Base-by-base conservation (phyloP, 2,113 vertebrate genomes). In the Tautogolabrus adspersus region DNA sequence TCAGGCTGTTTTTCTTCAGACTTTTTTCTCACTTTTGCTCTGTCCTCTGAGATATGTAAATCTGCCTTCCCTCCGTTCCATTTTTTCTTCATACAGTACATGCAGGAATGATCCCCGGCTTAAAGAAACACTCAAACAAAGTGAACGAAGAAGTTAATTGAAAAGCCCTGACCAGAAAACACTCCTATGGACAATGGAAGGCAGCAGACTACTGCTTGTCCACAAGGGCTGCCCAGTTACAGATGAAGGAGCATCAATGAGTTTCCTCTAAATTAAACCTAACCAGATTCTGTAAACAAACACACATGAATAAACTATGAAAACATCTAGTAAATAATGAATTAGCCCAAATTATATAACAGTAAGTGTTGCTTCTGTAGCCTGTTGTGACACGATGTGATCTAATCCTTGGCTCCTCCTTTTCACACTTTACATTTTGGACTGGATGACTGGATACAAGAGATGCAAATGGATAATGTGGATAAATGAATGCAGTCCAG, bases 21-120 rank as follows among this genome's bases (percentile, higher is more conserved):
- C 42, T 18, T 68, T 61, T 59, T 46, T 47, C 30, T 77, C 55
- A 15, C 42, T 72, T 58, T 42, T 51, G 18, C 38, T 49, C 61
- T 60, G 42, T 71, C 66, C 60, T 79, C 58, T 51, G 54, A 58
- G 67, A 76, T 66, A 75, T 81, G 64, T 47, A 67, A 81, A 75
- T 75, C 30, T 66, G 62, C 23, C 40, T 63, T 49, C 57, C 44
- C 57, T 61, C 22, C 62, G 65, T 40, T 63, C 47, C 9, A 23
- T 37, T 62, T 51, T 26, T 60, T 55, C 42, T 72, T 64, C 66
- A 77, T 64, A 60, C 61, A 44, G 22, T 11, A 63, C 44, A 69
- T 69, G 8, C 37, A 69, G 40, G 59, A 34, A 26, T 34, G 26
- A 54, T 30, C 62, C 47, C 18, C 1, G 1, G 47, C 7, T 44